Percentiles rank a stretch among this genome's conserved stretches.
Conservation (phyloP, 2,888 invertebrate genomes). For the Leptura quadrifasciata region DNA sequence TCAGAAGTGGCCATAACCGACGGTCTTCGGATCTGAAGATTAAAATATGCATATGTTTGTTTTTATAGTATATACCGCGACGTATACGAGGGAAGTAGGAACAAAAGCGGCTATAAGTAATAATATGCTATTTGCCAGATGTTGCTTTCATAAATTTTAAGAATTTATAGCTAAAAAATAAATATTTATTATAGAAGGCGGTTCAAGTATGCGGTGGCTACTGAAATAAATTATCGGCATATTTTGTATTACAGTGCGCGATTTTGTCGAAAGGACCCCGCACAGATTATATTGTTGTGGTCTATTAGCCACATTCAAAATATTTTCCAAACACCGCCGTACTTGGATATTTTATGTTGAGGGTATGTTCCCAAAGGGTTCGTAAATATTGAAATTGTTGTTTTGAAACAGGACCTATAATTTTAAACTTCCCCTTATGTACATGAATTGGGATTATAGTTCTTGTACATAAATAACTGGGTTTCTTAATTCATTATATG, state of each 20-base stretch:
- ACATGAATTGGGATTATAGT: no score
- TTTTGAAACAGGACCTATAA: no score
- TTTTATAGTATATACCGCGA: neutral
- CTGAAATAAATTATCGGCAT: neutral
- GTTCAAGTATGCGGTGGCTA: neutral
- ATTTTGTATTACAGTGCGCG: neutral
- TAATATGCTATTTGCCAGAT: slow-evolving; percentile 1
- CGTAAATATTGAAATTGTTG: no score
- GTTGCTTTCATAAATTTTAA: neutral
- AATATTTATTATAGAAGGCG: neutral
- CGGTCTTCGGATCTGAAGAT: slow-evolving; percentile 21
- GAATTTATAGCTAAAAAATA: slow-evolving; percentile 1
- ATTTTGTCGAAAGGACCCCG: neutral
- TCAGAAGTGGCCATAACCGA: slow-evolving; percentile 27
- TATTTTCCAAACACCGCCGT: no score
- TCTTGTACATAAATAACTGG: no score
- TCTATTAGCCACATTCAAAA: no score
- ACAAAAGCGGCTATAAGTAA: neutral
- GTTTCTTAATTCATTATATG: no score
- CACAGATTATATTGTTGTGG: no score
- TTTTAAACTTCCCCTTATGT: no score
- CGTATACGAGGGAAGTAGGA: neutral
- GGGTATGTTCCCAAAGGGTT: no score
- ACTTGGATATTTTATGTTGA: no score
- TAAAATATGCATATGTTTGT: slow-evolving; percentile 28